A percentile compares a stretch with the other conserved stretches of the same genome.
Conservation (phyloP, 2,888 invertebrate species). For the Folsomia candida region DNA sequence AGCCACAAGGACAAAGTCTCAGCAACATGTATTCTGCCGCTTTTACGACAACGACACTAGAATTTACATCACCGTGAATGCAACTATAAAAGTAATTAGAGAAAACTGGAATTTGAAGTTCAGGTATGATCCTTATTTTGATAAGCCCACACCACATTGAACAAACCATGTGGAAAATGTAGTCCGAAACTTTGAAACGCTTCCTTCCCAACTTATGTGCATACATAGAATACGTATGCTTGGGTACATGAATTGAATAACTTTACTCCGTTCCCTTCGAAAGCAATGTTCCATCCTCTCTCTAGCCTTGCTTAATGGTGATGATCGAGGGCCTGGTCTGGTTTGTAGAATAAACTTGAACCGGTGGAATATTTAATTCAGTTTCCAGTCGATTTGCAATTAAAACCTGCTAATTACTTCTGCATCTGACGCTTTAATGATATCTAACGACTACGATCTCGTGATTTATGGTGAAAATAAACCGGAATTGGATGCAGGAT, state of each 20-base stretch:
- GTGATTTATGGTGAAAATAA: neutral
- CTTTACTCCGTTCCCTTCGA: too few species aligned
- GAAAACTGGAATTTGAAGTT: constrained; percentile 93
- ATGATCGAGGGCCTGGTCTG: too few species aligned
- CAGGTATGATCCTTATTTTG: constrained; percentile 46
- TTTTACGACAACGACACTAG: constrained; percentile 48
- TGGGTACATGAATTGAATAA: too few species aligned
- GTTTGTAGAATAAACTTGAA: neutral
- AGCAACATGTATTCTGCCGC: constrained; percentile 48
- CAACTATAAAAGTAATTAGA: constrained; percentile 65
- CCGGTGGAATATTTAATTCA: neutral
- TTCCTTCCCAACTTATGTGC: too few species aligned
- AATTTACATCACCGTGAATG: constrained; percentile 45
- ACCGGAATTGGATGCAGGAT: neutral
- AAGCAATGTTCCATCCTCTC: too few species aligned
- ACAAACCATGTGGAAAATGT: too few species aligned
- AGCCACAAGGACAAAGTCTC: constrained; percentile 75
- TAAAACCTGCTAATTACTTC: constrained; percentile 15
- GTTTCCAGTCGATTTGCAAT: constrained; percentile 5
- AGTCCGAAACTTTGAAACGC: too few species aligned
- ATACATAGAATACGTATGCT: too few species aligned
- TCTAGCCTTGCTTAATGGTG: too few species aligned
- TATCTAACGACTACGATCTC: neutral
- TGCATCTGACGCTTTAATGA: constrained; percentile 16
- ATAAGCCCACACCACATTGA: too few species aligned